These are phyloP conservation scores for Mylabris phalerata DNA, from an alignment of 1,140 invertebrate genomes.

Conservation along the genomic window DNA sequence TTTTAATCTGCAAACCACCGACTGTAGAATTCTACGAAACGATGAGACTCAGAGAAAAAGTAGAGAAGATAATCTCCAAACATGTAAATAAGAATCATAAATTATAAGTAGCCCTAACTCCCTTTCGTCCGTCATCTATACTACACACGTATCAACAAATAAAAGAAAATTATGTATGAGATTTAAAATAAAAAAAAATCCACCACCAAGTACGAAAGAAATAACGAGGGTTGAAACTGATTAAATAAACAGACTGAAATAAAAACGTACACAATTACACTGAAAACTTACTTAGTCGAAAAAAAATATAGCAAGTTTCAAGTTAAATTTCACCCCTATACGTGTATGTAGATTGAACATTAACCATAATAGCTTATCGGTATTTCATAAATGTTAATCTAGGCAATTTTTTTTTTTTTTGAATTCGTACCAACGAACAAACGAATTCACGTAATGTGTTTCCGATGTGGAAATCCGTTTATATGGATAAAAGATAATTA, in stretches of 20 bases:
- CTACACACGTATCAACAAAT: too few relatives aligned
- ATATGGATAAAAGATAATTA: constrained; percentile 12
- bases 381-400: constrained; percentile 14
- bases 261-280: constrained; percentile 11
- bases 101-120: constrained; percentile 8
- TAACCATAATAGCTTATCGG: neutral
- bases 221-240: constrained; percentile 7
- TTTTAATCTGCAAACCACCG: too few relatives aligned
- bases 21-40: too few relatives aligned
- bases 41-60: too few relatives aligned
- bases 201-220: neutral
- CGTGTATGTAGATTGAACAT: too few relatives aligned
- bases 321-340: too few relatives aligned
- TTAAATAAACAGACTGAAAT: constrained; percentile 8
- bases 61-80: too few relatives aligned
- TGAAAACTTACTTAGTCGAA: neutral
- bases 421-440: too few relatives aligned
- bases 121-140: too few relatives aligned
- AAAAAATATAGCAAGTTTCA: too few relatives aligned
- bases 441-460: too few relatives aligned
- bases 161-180: constrained; percentile 17
- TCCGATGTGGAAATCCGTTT: constrained; percentile 7
- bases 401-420: neutral
- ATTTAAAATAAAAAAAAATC: neutral
- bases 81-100: constrained; percentile 3